Evolutionary conservation across 2,113 vertebrate species (phyloP), one percentile per base, ranked within the genome.

Genomic region (Dryoscopus gambensis): DNA sequence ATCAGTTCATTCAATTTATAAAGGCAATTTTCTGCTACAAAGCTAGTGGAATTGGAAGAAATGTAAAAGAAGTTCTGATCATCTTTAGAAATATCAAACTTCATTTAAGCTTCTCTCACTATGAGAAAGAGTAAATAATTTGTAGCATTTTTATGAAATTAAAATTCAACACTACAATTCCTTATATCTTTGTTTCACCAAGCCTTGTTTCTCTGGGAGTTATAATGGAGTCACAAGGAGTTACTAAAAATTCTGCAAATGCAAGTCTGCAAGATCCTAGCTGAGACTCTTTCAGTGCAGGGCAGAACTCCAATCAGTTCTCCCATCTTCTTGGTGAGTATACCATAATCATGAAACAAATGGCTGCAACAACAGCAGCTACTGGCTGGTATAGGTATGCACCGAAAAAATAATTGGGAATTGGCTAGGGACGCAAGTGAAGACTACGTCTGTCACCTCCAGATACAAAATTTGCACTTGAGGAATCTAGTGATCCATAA

Each of bases 351-450:
- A 64, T 40, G 23, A 28, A 71, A 55, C 3, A 68, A 78, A 46
- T 27, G 16, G 14, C 47, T 49, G 55, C 35, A 47, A 46, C 22
- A n/a, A 18, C 46, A 18, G 30, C n/a, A n/a, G 5, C 42, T 55
- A 35, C 57, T 40, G 42, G 19, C 21, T 60, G 28, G 16, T 68
- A 5, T 19, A 40, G 9, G 5, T 15, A 40, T 39, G 28, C 21
- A 31, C 24, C 0, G 0, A 31, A 68, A 60, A 53, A 31, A 47
- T 15, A 25, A 18, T 13, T 22, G 11, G 16, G 25, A 62, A 40
- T 55, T 47, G 25, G 6, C 24, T 40, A 27, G 39, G 15, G 21
- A 60, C 17, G 14, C 24, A 62, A 31, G 14, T 21, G 25, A 13
- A 40, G 24, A 20, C 4, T 40, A n/a, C 21, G 35, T 47, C 20